A percentile compares a stretch with the other conserved stretches of the same genome.
Conservation (phyloP, 2,113 vertebrate genomes). For the Poecile atricapillus region DNA sequence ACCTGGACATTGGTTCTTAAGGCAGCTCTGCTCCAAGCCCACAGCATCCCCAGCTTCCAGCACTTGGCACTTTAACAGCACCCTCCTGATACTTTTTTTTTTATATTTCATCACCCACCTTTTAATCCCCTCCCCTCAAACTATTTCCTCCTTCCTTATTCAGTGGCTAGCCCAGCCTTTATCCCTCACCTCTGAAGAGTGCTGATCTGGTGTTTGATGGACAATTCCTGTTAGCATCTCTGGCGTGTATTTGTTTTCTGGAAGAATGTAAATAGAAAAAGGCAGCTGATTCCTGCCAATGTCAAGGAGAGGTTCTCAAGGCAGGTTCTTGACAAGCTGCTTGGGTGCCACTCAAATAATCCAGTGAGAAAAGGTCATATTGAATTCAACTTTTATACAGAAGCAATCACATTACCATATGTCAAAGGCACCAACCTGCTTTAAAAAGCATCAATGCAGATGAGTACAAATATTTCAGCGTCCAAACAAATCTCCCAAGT, state of each 20-base stretch:
- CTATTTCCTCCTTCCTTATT: not conserved
- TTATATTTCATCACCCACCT: not conserved
- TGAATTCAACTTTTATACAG: not conserved
- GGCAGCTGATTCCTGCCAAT: not conserved
- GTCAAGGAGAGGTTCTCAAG: not conserved
- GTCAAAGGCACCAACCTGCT: not conserved
- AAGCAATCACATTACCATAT: not conserved
- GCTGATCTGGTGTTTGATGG: not conserved
- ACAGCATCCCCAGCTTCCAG: not conserved
- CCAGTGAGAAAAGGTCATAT: not conserved
- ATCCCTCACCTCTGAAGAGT: not conserved
- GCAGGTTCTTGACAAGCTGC: not conserved
- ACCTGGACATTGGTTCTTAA: rapidly evolving
- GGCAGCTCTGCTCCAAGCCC: not conserved
- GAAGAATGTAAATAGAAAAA: constrained; percentile 7
- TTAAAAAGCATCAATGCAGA: not conserved
- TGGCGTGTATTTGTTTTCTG: not conserved
- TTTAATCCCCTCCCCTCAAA: not conserved
- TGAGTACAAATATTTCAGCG: not conserved
- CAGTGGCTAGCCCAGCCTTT: not conserved
- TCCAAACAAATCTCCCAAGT: not conserved
- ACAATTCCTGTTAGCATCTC: not conserved
- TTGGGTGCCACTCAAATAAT: not conserved
- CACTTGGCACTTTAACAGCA: not conserved
- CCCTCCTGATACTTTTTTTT: not conserved